Conservation (phyloP, 1,140 invertebrate species). For the Octopus sinensis region DNA sequence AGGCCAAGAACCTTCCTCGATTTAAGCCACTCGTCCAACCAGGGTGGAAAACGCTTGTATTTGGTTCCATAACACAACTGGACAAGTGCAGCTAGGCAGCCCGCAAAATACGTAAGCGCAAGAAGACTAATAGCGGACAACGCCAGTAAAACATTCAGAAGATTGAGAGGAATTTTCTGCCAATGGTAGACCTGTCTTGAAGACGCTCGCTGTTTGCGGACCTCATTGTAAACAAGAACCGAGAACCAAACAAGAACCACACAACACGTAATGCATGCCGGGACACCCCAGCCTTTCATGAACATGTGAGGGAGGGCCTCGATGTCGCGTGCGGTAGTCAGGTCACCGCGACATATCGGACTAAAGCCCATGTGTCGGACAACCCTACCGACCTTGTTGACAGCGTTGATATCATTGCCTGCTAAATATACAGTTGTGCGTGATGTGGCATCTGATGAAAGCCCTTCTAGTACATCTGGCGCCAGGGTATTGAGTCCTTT, state of each 20-base stretch:
- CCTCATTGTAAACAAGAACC: not conserved
- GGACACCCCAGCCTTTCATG: slow-evolving; percentile 45
- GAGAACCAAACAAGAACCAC: slow-evolving; percentile 46
- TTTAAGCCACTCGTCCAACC: slow-evolving; percentile 49
- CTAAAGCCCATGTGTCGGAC: slow-evolving; percentile 44
- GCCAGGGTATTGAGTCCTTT: slow-evolving; percentile 54
- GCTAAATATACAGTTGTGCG: slow-evolving; percentile 43
- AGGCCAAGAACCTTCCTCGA: slow-evolving; percentile 49
- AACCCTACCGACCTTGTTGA: slow-evolving; percentile 35
- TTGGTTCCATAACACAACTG: slow-evolving; percentile 50
- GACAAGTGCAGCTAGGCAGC: slow-evolving; percentile 41
- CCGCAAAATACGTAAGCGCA: slow-evolving; percentile 48
- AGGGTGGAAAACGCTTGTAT: slow-evolving; percentile 45
- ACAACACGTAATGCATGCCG: slow-evolving; percentile 38
- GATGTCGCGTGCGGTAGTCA: slow-evolving; percentile 38
- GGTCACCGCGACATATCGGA: slow-evolving; percentile 39
- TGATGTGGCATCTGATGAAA: slow-evolving; percentile 28
- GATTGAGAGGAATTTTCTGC: not conserved
- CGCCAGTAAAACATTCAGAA: slow-evolving; percentile 47
- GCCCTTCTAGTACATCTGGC: slow-evolving; percentile 45
- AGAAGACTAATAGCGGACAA: slow-evolving; percentile 49
- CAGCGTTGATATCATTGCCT: slow-evolving; percentile 32
- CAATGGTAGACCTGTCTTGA: not conserved
- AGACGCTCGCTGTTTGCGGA: not conserved
- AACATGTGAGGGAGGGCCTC: slow-evolving; percentile 39